Evolutionary conservation across 2,797 vertebrate species (phyloP), one percentile per base, ranked within the genome.

Genomic region (Euthynnus affinis): DNA sequence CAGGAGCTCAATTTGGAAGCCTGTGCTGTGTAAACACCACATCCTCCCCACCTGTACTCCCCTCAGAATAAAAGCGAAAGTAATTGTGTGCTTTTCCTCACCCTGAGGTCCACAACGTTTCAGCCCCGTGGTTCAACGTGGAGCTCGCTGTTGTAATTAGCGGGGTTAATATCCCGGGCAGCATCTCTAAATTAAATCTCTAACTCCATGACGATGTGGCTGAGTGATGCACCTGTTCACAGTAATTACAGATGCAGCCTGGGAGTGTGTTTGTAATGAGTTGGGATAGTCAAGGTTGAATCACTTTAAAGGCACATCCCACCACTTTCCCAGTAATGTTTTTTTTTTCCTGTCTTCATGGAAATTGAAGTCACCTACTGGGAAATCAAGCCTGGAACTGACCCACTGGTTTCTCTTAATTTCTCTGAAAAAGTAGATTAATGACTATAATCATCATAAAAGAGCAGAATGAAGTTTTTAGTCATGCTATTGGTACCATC

Each of bases 111-210:
- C 90, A 71, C 72, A 49, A 8, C 15, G 78, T 69, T 90, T 81
- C 86, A 76, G 87, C 76, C 78, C 85, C 1, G n/a, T 62, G 85
- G 84, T 86, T 84, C 77, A 83, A 76, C 59, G 66, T 71, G 52
- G 76, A 87, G 76, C 74, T 81, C 15, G 49, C 76, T 78, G 82
- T 87, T 84, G 89, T 91, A 93, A 95, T 95, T 95, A 96, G 90
- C 72, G 44, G 83, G 92, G 94, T 94, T 95, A 95, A 95, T 94
- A 93, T 94, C 91, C 84, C 57, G 75, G 91, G 90, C 89, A 90
- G 87, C 89, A 88, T 95, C 91, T 94, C 91, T 91, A 94, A 93
- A 95, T 95, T 91, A 94, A 93, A 94, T 92, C 88, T 92, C 85
- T 84, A 91, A 93, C 88, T 94, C 87, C 51, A 52, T 77, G 79